These are phyloP conservation scores for Cotesia congregata DNA, from an alignment of 2,888 invertebrate species.

Conservation along the genomic window DNA sequence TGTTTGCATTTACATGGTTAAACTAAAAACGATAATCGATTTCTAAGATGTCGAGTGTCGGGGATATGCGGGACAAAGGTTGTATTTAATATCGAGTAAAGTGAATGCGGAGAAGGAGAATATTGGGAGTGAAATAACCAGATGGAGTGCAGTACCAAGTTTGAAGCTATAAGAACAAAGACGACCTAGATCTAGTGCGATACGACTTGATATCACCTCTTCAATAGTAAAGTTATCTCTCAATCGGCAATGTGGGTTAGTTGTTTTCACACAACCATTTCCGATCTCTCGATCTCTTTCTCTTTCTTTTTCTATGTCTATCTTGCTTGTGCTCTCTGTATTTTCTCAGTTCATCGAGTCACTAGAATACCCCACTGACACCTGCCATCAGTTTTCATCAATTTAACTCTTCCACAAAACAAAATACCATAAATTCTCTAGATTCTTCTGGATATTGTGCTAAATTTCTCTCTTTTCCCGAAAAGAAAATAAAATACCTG, in stretches of 20 bases:
- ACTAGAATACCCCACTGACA: not conserved
- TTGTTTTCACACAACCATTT: constrained; percentile 10
- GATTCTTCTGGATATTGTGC: not conserved
- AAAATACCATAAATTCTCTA: not conserved
- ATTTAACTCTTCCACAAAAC: constrained; percentile 1
- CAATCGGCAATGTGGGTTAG: constrained; percentile 35
- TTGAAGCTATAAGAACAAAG: constrained; percentile 28
- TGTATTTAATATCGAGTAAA: constrained; percentile 7
- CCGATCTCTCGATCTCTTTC: not conserved
- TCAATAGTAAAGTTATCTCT: constrained; percentile 30
- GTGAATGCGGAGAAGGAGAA: constrained; percentile 19
- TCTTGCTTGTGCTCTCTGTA: not conserved
- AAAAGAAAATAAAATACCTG: not conserved
- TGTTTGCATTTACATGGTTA: constrained; percentile 15
- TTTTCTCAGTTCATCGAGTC: constrained; percentile 5
- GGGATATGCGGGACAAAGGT: not conserved
- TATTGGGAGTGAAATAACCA: constrained; percentile 23
- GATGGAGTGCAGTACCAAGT: constrained; percentile 16
- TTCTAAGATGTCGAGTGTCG: constrained; percentile 6
- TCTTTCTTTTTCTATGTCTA: not conserved
- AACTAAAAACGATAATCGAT: constrained; percentile 37
- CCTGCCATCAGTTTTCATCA: not conserved
- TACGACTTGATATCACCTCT: constrained; percentile 33
- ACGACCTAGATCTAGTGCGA: constrained; percentile 36
- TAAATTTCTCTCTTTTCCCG: not conserved